These are phyloP conservation scores for Drosophila pseudoananassae DNA, from an alignment of 1,140 invertebrate genomes.

Conservation along the genomic window DNA sequence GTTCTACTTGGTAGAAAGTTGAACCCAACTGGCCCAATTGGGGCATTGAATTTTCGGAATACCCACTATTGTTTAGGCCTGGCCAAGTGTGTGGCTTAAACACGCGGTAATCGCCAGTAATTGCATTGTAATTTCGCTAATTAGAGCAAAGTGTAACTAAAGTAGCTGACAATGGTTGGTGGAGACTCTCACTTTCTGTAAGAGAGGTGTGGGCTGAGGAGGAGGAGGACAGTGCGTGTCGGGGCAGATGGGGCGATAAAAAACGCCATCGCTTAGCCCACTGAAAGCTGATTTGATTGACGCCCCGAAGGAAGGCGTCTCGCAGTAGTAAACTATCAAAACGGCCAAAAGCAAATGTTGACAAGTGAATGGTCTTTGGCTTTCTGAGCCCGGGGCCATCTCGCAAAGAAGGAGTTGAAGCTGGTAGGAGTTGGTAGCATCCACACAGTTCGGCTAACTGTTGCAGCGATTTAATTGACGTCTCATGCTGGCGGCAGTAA, in stretches of 20 bases:
- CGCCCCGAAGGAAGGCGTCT: slow-evolving; percentile 52
- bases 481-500: slow-evolving; percentile 47
- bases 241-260: slow-evolving; percentile 40
- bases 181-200: slow-evolving; percentile 35
- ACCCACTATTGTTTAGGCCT: slow-evolving; percentile 14
- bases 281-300: slow-evolving; percentile 57
- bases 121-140: slow-evolving; percentile 46
- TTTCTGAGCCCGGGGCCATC: slow-evolving; percentile 54
- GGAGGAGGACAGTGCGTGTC: slow-evolving; percentile 14
- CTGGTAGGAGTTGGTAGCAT: slow-evolving; percentile 35
- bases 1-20: slow-evolving; percentile 33
- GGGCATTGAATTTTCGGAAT: slow-evolving; percentile 11
- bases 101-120: slow-evolving; percentile 33
- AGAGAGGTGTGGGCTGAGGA: background rate
- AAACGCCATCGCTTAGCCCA: slow-evolving; percentile 47
- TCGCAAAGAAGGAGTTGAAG: slow-evolving; percentile 9
- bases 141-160: slow-evolving; percentile 32
- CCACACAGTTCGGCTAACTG: slow-evolving; percentile 46
- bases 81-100: slow-evolving; percentile 14
- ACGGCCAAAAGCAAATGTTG: slow-evolving; percentile 45
- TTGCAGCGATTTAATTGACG: slow-evolving; percentile 48
- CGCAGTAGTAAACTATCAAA: slow-evolving; percentile 45
- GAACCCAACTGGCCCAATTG: slow-evolving; percentile 14
- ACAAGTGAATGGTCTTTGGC: slow-evolving; percentile 63
- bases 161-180: slow-evolving; percentile 6